Base-by-base conservation (phyloP, 1,140 invertebrate species). In the Ctenoplectra terminalis region DNA sequence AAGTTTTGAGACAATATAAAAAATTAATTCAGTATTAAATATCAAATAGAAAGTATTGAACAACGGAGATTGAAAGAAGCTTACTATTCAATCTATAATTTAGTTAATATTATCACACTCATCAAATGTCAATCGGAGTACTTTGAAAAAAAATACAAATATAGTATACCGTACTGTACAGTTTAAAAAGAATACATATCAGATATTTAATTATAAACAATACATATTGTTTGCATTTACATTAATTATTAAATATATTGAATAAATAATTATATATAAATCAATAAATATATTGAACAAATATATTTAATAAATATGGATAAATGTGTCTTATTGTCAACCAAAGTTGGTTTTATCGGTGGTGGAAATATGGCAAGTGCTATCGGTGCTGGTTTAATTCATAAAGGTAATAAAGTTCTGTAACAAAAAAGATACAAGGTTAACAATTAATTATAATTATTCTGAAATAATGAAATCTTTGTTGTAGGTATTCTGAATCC, bases 351-450 rank as follows among this genome's bases (percentile, higher is more conserved):
- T 79, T 99, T 99, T 94, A 97, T 99, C 90, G 98, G 98, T 17
- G 97, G 97, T 81, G 98, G 98, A 72, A 98, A 98, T 93, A 99
- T 99, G 97, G 98, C 98, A 23, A 97, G 96, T 91, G 98, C 98
- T 17, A 97, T 99, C 88, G 96, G 96, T 31, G 95, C 96, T 89
- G 97, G 97, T 54, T 95, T 99, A 50, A 91, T 97, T n/a, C 93
- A 93, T 79, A 95, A 95, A 91, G 95, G 96, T 95, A 93, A 89
- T 58, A n/a, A 37, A 71, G 40, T 56, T 26, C 43, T 67, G 46
- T 70, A 76, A 67, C 56, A 75, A 8, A 77, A 87, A 60, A 80
- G 26, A 61, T n/a, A 52, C n/a, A n/a, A n/a, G 46, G 52, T 58
- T 72, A 31, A 91, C 91, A 17, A 89, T 90, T 17, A 90, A 92